Percentiles rank a stretch among this genome's conserved stretches.
Evolutionary conservation across 2,888 invertebrate species (phyloP).

Genomic region (Caenorhabditis sp.): DNA sequence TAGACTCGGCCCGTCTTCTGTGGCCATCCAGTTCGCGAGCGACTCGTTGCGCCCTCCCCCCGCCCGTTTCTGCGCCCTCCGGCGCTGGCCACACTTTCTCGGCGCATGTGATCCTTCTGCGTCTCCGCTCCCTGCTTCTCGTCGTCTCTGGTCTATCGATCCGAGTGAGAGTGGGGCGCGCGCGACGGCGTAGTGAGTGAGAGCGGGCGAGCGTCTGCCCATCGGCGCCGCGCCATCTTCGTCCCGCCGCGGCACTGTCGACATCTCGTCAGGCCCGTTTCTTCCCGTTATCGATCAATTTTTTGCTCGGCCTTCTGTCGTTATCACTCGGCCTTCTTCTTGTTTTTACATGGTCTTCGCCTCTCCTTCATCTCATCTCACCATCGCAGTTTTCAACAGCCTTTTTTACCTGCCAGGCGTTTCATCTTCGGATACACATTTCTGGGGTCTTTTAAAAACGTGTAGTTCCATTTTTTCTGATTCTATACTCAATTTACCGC

Average conservation of each 20-base stretch:
- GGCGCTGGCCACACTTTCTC: not conserved
- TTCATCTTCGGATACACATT: too few species aligned
- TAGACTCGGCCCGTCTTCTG: conserved; percentile 17
- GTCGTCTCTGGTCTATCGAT: conserved; percentile 19
- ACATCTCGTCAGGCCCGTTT: conserved; percentile 2
- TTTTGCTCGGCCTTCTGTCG: conserved; percentile 11
- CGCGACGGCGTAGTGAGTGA: conserved; percentile 10
- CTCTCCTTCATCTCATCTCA: not conserved
- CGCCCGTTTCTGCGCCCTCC: conserved; percentile 22
- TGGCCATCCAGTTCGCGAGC: conserved; percentile 14
- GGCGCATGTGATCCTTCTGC: not conserved
- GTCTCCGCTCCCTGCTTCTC: not conserved
- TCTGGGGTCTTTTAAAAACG: too few species aligned
- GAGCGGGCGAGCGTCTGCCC: conserved; percentile 10
- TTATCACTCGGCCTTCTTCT: conserved; percentile 8
- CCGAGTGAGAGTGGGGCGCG: conserved; percentile 13
- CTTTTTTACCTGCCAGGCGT: not conserved
- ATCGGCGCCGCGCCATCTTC: conserved; percentile 27
- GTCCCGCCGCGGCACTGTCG: conserved; percentile 22
- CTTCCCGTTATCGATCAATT: conserved; percentile 16
- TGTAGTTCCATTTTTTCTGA: too few species aligned
- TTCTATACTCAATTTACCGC: too few species aligned
- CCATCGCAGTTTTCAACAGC: not conserved
- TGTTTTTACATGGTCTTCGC: conserved; percentile 2
- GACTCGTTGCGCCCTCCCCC: conserved; percentile 16